Evolutionary conservation across 2,888 invertebrate genomes (phyloP), one percentile per base, ranked within the genome.

Genomic region (Cylloceria caligata): DNA sequence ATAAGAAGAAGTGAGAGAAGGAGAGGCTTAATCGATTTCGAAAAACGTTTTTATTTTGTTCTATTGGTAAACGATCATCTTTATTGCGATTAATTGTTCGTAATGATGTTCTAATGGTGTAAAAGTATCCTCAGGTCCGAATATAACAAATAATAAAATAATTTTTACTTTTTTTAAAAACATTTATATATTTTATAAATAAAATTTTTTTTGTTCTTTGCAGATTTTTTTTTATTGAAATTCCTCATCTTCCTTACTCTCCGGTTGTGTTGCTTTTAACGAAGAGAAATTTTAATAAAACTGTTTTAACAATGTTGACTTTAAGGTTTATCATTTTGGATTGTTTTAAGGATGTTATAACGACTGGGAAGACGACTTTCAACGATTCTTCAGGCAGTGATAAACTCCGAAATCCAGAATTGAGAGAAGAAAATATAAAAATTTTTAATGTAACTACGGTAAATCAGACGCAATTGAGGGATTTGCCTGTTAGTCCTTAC

Each of bases 401-500:
- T 3, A 34, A 5, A 6, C 9, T 27, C 0, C 13, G 39, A 9
- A 55, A 52, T 11, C 19, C 60, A n/a, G 64, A 64, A 42, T 30
- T 60, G 6, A 71, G 67, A 9, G 57, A 64, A 7, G 68, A 60
- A 24, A 74, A 75, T 74, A 34, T 64, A 7, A 75, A 77, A 52
- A 62, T 52, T 42, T 79, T 64, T 39, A 52, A 77, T 21, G 62
- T 72, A n/a, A 13, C 71, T 11, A 78, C 72, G 47, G 21, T 74
- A 16, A 73, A 79, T 62, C 52, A 30, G 21, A 78, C 42, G 27
- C 47, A 34, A 49, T 69, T 76, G 16, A 57, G 67, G 24, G 49
- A 77, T 49, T 72, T 75, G 47, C 42, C 77, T 1, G 67, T 57
- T 21, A 34, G 39, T 16, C 39, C 30, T 4, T 21, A 42, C 16